Evolutionary conservation across 2,888 invertebrate genomes (phyloP).

Genomic region (Zootermopsis nevadensis): DNA sequence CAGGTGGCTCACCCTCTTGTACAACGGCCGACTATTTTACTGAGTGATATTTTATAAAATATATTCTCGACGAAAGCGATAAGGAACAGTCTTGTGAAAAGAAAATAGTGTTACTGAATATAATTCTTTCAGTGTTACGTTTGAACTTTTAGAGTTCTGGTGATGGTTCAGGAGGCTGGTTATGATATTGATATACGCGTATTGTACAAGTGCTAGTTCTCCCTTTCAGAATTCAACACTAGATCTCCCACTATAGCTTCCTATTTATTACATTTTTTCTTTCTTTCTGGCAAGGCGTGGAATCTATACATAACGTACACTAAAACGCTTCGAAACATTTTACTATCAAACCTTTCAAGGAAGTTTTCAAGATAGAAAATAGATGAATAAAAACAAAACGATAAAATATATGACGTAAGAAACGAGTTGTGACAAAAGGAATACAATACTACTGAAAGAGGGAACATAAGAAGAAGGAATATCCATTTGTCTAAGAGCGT

Average conservation of each 20-base stretch:
- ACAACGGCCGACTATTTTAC: no score
- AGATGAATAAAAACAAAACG: neutral
- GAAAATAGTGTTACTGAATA: no score
- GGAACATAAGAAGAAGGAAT: neutral
- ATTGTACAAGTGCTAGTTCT: neutral
- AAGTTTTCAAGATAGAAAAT: neutral
- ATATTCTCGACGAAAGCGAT: no score
- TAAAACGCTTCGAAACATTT: conserved; percentile 5
- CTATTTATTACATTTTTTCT: neutral
- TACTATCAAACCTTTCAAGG: conserved; percentile 12
- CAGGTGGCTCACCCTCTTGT: no score
- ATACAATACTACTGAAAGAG: neutral
- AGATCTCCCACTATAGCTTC: neutral
- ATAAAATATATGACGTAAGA: conserved; percentile 26
- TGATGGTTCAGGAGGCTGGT: neutral
- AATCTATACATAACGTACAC: neutral
- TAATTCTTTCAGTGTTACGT: no score
- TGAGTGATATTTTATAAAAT: no score
- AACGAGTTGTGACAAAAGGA: conserved; percentile 11
- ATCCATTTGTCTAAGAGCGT: conserved; percentile 31
- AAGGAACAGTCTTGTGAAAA: no score
- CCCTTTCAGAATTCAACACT: neutral
- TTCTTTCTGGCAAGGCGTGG: neutral
- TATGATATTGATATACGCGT: neutral
- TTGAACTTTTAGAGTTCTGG: neutral